Evolutionary conservation across 2,113 vertebrate species (phyloP), one percentile per base, ranked within the genome.

Genomic region (Vulpes lagopus): DNA sequence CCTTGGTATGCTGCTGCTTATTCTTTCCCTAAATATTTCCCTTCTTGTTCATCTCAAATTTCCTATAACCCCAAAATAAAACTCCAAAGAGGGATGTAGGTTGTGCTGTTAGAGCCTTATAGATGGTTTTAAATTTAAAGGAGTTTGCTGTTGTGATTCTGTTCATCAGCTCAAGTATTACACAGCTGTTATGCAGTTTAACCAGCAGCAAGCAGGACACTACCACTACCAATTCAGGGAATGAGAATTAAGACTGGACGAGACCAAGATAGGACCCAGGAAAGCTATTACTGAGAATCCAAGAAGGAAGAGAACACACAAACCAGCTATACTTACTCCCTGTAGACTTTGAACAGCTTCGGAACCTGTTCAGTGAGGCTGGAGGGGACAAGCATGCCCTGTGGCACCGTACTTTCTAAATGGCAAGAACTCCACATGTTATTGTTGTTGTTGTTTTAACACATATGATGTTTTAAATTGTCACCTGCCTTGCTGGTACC

Each of bases 1-100:
- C 96, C 76, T 73, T 16, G 22, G 17, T 76, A 25, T 74, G 25
- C 64, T 91, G 25, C 60, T 88, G 8, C 35, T 95, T 81, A 38
- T 30, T 23, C 16, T 89, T 91, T 30, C 27, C 35, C 49, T 83
- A 16, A 73, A 64, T 27, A n/a, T 83, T 92, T 22, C 23, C 49
- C 82, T 94, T 81, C 49, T 38, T 43, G 51, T 79, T 96, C 53
- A 65, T 88, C 81, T 96, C 88, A 86, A 30, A 35, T 69, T 96
- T 65, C 64, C 30, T 51, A 1, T 35, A 49, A 89, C 59, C 35
- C 91, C 57, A 3, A 38, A 60, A 17, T 20, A 59, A 84, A 22
- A 43, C n/a, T 59, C 67, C 67, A 59, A 79, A 74, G 51, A 85
- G 43, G 38, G 27, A 32, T 87, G 35, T 16, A 84, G 51, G 55